Conservation (phyloP, 2,888 invertebrate species). For the Drosophila buzzatii region DNA sequence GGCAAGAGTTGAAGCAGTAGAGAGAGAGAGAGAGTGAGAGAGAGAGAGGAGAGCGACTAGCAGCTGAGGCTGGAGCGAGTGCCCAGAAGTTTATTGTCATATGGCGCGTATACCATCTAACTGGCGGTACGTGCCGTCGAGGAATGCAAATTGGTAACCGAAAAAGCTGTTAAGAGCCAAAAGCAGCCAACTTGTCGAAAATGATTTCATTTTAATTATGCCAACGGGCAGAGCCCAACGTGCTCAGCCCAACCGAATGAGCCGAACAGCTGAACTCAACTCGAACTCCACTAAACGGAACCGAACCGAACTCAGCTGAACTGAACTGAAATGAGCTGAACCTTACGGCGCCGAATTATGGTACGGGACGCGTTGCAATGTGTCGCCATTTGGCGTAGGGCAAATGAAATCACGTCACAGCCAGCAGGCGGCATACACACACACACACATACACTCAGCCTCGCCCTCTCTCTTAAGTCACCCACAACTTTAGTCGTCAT, state of each 20-base stretch:
- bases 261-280: slow-evolving; percentile 6
- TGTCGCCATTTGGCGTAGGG: slow-evolving; percentile 68
- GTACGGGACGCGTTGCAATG: slow-evolving; percentile 71
- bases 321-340: slow-evolving; percentile 1
- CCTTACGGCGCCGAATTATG: slow-evolving; percentile 33
- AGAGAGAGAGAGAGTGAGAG: too few species aligned
- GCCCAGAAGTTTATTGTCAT: slow-evolving; percentile 53
- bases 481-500: slow-evolving; percentile 75
- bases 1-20: slow-evolving; percentile 12
- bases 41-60: not conserved
- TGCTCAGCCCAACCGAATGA: slow-evolving; percentile 10
- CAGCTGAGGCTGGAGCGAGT: slow-evolving; percentile 17
- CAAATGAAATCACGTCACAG: slow-evolving; percentile 79
- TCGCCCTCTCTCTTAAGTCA: slow-evolving; percentile 16
- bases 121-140: slow-evolving; percentile 55
- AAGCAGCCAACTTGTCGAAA: slow-evolving; percentile 73
- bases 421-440: slow-evolving; percentile 25
- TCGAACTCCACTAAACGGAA: slow-evolving; percentile 6
- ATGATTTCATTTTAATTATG: slow-evolving; percentile 79
- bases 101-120: slow-evolving; percentile 49
- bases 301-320: slow-evolving; percentile 10
- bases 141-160: slow-evolving; percentile 51
- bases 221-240: slow-evolving; percentile 61
- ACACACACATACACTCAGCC: not conserved
- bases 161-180: slow-evolving; percentile 59